Base-by-base conservation (phyloP, 2,113 vertebrate genomes). In the Apodemus speciosus region DNA sequence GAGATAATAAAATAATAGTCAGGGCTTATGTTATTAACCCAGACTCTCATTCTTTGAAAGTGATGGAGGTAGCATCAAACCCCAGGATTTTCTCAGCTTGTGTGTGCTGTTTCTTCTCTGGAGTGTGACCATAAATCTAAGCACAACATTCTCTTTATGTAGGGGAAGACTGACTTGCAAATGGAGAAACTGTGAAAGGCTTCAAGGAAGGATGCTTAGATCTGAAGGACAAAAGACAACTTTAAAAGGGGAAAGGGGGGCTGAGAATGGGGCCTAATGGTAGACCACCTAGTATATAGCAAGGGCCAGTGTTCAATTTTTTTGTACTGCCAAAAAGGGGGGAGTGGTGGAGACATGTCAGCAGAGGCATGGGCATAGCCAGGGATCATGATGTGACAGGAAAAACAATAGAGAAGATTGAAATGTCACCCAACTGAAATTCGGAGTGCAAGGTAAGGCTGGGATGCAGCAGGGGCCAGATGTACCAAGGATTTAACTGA, bases 211-310 rank as follows among this genome's bases (percentile, higher is more conserved):
- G 4, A 25, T 38, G n/a, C 60, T 46, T 58, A 92, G 60, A 20
- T 83, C 13, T 69, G 77, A 97, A 93, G 72, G 77, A 86, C 56
- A 85, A 73, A 73, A 93, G 21, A 86, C 13, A 21, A 62, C 53
- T 15, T 71, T 71, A 35, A 64, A 85, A 8, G 60, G 43, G 58
- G 89, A 32, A 56, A 9, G 32, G 51, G 73, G 30, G 20, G 30
- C 21, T 25, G 20, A 60, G 20, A 49, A 38, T 27, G 23, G 25
- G n/a, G 32, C 46, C 32, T 64, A 25, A 4, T 51, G 20, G 46
- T 4, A 16, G 18, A 38, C 14, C 32, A 69, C 66, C 6, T 38
- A 71, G 18, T 20, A 85, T 51, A 46, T 27, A 86, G 32, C 43
- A 53, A 85, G 64, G 64, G 7, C 35, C 32, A 51, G 64, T 23